Base-by-base conservation (phyloP, 1,140 invertebrate species). In the Chelonus insularis region DNA sequence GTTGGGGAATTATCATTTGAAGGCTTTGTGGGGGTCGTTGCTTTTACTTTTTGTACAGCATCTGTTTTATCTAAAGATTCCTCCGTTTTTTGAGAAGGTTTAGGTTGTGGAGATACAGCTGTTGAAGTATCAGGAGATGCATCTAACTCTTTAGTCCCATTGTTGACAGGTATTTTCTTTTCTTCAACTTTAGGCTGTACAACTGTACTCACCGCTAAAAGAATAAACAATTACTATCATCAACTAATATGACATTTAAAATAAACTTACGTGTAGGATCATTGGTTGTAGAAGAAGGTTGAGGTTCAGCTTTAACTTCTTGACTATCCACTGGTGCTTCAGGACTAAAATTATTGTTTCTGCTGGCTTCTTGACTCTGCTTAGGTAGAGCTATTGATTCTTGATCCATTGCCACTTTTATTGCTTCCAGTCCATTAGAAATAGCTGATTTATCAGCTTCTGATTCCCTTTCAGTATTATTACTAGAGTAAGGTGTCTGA, bases 171-270 rank as follows among this genome's bases (percentile, higher is more conserved):
- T 29, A 63, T 61, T 56, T 79, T 79, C 50, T 78, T 81, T 45
- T 81, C 79, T 9, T 81, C 78, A 6, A 64, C 25, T 66, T 77
- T 79, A 36, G 59, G 70, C 68, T 67, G 72, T 11, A 60, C 18
- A 41, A 55, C 63, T 36, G 63, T 48, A 63, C 57, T 66, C 14
- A 60, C 18, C 20, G 61, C 68, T 73, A 11, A 45, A 41, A 11
- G 1, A 12, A 21, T 20, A 2, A 21, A 45, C 20, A 21, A 21
- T 20, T 41, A 41, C n/a, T n/a, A 29, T 29, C 25, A 29, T 4
- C 25, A 4, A 4, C 25, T 29, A 29, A 29, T 29, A 29, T 29
- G n/a, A n/a, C n/a, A n/a, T n/a, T n/a, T n/a, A n/a, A n/a, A n/a
- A n/a, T 6, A 37, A 6, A 45, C 56, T 4, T 41, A 64, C 62